Evolutionary conservation across 2,113 vertebrate species (phyloP), one percentile per base, ranked within the genome.

Genomic region (Pyxicephalus adspersus): DNA sequence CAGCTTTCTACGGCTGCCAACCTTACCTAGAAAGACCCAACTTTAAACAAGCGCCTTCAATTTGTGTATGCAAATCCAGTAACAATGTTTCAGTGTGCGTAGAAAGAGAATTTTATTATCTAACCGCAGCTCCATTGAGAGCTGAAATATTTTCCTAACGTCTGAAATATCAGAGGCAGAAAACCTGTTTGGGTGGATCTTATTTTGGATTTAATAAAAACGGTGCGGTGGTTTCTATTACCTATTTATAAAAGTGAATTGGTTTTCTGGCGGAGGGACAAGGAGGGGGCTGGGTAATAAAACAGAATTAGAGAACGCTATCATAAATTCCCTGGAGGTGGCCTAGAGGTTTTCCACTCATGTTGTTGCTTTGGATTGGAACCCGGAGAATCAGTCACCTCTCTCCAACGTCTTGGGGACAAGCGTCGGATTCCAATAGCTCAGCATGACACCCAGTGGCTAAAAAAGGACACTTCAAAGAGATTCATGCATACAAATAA

Each of bases 281-380:
- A 18, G 64, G 7, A 18, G 57, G 58, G 66, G 65, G 45, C 8
- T 51, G 77, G 29, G 67, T 25, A 82, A 84, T 89, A 90, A 87
- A 85, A 82, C 88, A 86, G 87, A 83, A 84, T 83, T 84, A 85
- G 87, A 89, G 74, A 84, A 81, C 74, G 83, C 85, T 87, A 86
- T 87, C 87, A 89, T 72, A 26, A 34, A 85, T 83, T 45, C 60
- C 76, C 67, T 86, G 70, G 80, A 65, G 84, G 88, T 76, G 88
- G 85, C 84, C 89, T 84, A 80, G 88, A 88, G 91, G 89, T 91
- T 89, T 65, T 86, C 83, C 85, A 88, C 89, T 90, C 89, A 90
- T 88, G 58, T 23, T 90, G 90, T 92, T 91, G 89, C 91, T 91
- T 23, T 86, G 88, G 86, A 86, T 84, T 89, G 81, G 84, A 84